Conservation (phyloP, 2,797 vertebrate genomes). For the Serranus cabrilla region DNA sequence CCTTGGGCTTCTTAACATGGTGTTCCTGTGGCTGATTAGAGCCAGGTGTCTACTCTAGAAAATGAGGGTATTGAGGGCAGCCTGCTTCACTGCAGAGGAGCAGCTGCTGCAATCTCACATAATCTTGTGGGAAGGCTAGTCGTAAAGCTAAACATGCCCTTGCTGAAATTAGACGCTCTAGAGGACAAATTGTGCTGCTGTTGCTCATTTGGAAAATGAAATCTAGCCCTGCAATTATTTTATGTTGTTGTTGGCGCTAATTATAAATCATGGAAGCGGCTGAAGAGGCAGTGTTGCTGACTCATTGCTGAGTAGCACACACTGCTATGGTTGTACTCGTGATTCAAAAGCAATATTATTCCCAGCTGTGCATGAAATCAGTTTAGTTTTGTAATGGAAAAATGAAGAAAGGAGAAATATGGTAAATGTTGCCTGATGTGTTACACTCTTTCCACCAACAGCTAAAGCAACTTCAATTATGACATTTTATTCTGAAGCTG, state of each 20-base stretch:
- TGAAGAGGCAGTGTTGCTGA: slow-evolving; percentile 63
- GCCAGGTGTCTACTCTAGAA: slow-evolving; percentile 75
- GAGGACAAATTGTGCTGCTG: slow-evolving; percentile 76
- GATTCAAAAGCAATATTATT: slow-evolving; percentile 68
- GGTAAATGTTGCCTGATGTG: slow-evolving; percentile 14
- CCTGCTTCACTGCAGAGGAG: slow-evolving; percentile 56
- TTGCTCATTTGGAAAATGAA: slow-evolving; percentile 78
- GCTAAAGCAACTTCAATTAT: background rate
- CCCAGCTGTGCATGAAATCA: slow-evolving; percentile 78
- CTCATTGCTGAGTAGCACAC: slow-evolving; percentile 60
- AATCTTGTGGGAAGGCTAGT: slow-evolving; percentile 72
- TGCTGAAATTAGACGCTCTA: slow-evolving; percentile 69
- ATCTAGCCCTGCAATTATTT: slow-evolving; percentile 74
- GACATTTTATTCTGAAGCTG: background rate
- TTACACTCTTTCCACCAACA: slow-evolving; percentile 8
- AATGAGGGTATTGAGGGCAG: slow-evolving; percentile 65
- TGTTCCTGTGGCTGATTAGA: slow-evolving; percentile 78
- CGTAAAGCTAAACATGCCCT: slow-evolving; percentile 72
- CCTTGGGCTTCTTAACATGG: slow-evolving; percentile 65
- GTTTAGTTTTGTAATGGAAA: slow-evolving; percentile 73
- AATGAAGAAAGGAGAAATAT: slow-evolving; percentile 32
- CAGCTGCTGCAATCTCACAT: slow-evolving; percentile 70
- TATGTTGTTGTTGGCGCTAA: slow-evolving; percentile 76
- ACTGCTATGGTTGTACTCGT: slow-evolving; percentile 61
- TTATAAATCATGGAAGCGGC: slow-evolving; percentile 69